A percentile compares a stretch with the other conserved stretches of the same genome.
Evolutionary conservation across 2,113 vertebrate species (phyloP).

Genomic region (Buteo buteo): DNA sequence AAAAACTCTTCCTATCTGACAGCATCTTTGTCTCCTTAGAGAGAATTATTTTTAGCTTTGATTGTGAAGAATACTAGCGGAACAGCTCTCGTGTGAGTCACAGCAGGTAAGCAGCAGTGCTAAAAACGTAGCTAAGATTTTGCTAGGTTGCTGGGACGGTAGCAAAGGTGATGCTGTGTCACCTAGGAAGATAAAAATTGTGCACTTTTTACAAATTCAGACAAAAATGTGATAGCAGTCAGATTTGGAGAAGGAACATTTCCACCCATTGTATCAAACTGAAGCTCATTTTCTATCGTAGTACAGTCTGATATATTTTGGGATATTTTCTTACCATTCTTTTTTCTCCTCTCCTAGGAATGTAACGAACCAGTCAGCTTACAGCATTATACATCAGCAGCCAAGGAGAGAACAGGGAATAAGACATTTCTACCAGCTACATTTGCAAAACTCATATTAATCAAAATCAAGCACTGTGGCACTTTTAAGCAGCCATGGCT

Average conservation of each 20-base stretch:
- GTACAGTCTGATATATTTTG: background rate
- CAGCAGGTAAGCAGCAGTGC: background rate
- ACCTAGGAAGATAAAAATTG: background rate
- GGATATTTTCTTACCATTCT: background rate
- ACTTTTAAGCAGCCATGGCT: background rate
- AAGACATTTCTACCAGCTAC: background rate
- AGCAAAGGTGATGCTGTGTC: background rate
- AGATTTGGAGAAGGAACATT: background rate
- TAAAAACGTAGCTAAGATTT: background rate
- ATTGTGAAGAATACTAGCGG: background rate
- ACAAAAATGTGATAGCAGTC: background rate
- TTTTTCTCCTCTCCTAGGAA: background rate
- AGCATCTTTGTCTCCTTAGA: background rate
- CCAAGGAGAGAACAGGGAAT: background rate
- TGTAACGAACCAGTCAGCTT: background rate
- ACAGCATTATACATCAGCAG: background rate
- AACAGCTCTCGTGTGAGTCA: background rate
- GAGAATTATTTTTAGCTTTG: background rate
- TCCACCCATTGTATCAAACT: background rate
- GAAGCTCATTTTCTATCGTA: background rate
- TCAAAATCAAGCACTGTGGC: background rate
- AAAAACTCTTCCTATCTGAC: background rate
- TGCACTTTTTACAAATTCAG: background rate
- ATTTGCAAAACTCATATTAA: background rate
- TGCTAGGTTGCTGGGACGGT: background rate